Evolutionary conservation across 2,113 vertebrate species (phyloP).

Genomic region (Corythornis madagascariensis): DNA sequence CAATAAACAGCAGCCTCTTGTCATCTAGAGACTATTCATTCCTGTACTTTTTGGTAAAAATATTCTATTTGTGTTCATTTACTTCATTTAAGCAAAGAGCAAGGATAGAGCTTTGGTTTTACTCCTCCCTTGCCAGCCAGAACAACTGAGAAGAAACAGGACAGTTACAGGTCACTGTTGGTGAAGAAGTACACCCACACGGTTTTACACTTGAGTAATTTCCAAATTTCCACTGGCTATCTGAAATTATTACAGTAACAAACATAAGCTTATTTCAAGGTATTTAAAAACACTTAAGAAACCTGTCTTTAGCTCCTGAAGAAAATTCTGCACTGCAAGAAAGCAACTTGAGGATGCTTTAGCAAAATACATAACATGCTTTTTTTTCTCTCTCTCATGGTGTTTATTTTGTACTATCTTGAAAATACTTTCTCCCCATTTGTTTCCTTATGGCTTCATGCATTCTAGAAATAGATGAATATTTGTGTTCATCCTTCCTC

Average conservation of each 20-base stretch:
- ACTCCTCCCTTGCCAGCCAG: not conserved
- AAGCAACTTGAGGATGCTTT: not conserved
- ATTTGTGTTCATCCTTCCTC: not conserved
- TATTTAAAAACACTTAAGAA: not conserved
- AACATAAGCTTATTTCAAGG: no score
- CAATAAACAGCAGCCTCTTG: not conserved
- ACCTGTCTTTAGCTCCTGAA: not conserved
- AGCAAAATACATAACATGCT: not conserved
- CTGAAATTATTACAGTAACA: not conserved
- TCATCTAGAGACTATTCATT: not conserved
- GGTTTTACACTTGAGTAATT: not conserved
- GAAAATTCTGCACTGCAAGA: not conserved
- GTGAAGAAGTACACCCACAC: not conserved
- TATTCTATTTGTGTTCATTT: not conserved
- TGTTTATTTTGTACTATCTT: not conserved
- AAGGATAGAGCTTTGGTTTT: not conserved
- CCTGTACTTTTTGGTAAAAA: not conserved
- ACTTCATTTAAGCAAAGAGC: not conserved
- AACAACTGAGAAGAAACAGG: not conserved
- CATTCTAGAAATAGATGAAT: not conserved
- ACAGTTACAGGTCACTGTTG: not conserved
- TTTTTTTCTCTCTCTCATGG: not conserved
- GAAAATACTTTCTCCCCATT: not conserved
- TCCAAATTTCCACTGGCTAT: not conserved
- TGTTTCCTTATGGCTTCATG: not conserved